phyloP scores from a whole-genome alignment of 2,797 vertebrate genomes.

The Cheirogaleus major region DNA sequence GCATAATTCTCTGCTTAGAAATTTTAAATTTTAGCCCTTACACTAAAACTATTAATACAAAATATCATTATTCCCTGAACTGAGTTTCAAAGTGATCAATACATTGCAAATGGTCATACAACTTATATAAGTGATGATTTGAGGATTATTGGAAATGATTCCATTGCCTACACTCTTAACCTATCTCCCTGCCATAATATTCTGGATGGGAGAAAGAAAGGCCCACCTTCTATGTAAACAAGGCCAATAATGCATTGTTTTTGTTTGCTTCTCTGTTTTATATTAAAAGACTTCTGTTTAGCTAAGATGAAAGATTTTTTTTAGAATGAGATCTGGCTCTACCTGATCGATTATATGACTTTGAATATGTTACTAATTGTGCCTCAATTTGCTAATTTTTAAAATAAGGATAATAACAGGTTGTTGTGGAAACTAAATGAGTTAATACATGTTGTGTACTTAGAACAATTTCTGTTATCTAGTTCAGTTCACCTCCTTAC shows the following conservation, averaged over 20 bases:
- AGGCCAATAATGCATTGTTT: background rate
- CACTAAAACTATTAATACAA: background rate
- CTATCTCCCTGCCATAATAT: background rate
- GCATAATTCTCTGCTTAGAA: background rate
- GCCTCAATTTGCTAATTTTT: background rate
- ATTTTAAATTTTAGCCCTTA: background rate
- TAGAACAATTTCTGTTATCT: background rate
- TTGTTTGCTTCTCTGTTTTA: background rate
- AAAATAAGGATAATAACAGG: background rate
- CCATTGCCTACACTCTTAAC: background rate
- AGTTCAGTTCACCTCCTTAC: background rate
- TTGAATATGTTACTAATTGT: background rate
- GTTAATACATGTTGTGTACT: background rate
- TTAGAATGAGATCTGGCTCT: background rate
- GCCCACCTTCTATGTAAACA: background rate
- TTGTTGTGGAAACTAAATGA: background rate
- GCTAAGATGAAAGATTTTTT: background rate
- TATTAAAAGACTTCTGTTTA: background rate
- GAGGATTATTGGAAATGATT: background rate
- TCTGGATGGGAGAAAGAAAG: background rate
- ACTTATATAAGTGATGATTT: background rate
- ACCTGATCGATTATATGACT: background rate
- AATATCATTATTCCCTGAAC: background rate
- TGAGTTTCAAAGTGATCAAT: background rate
- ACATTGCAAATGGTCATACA: background rate